Evolutionary conservation across 1,140 invertebrate species (phyloP).

Genomic region (Diachasma alloeum): DNA sequence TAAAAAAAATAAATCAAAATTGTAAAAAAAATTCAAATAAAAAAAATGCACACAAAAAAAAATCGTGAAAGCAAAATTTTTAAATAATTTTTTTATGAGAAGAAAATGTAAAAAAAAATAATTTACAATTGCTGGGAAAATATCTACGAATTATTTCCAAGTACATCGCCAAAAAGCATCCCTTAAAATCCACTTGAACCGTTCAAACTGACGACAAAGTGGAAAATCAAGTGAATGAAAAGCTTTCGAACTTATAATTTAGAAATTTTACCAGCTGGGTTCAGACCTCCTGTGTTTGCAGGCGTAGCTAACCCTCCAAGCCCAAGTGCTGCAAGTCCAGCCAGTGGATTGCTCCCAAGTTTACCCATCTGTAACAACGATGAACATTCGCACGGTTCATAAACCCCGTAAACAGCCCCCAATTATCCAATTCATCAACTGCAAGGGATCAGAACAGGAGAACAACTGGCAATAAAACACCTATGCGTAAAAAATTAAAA

Average conservation of each 20-base stretch:
- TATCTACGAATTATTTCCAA: no score
- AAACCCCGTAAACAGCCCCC: not conserved
- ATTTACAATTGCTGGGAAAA: no score
- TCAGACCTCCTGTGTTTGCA: constrained; percentile 82
- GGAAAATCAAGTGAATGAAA: not conserved
- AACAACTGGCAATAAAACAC: constrained; percentile 24
- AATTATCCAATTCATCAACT: constrained; percentile 2
- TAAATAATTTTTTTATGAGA: no score
- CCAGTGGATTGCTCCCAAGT: constrained; percentile 84
- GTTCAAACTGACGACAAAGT: no score
- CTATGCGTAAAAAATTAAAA: not conserved
- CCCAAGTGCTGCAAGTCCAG: constrained; percentile 84
- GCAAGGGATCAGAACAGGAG: constrained; percentile 17
- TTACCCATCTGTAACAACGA: constrained; percentile 78
- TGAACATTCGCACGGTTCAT: constrained; percentile 33
- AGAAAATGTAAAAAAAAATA: no score
- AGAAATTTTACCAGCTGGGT: constrained; percentile 79
- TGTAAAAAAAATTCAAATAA: no score
- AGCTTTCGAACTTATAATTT: not conserved
- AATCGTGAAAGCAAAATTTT: no score
- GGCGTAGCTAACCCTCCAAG: constrained; percentile 81
- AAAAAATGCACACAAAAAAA: no score
- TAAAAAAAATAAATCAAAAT: no score
- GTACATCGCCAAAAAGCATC: no score
- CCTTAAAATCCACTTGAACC: no score